phyloP scores from a whole-genome alignment of 2,888 invertebrate genomes.

The Tineola bisselliella region DNA sequence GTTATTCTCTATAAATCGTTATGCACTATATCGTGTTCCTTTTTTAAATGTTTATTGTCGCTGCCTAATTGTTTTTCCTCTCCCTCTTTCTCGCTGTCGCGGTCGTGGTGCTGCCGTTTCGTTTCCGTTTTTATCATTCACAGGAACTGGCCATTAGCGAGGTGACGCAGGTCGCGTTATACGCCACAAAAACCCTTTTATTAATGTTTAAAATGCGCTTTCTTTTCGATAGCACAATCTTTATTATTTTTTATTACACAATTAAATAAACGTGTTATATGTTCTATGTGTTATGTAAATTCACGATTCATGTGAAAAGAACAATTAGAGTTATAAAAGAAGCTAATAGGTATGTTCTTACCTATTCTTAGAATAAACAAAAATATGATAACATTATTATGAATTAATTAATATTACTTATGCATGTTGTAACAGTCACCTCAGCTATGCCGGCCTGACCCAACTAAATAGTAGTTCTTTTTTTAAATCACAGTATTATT shows the following conservation, averaged over 20 bases:
- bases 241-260: not conserved
- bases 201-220: not conserved
- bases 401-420: no score
- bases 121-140: slow-evolving; percentile 2
- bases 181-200: slow-evolving; percentile 5
- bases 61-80: not conserved
- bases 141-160: slow-evolving; percentile 13
- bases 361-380: no score
- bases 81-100: not conserved
- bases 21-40: not conserved
- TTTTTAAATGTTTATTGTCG: not conserved
- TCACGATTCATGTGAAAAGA: no score
- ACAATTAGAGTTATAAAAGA: no score
- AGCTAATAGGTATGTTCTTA: no score
- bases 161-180: not conserved
- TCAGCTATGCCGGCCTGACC: no score
- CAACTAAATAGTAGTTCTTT: no score
- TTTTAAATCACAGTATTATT: no score
- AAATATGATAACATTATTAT: no score
- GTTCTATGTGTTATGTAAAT: no score
- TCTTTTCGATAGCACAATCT: not conserved
- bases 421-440: no score
- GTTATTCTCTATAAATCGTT: not conserved
- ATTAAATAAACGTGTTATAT: not conserved
- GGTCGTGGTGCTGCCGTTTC: not conserved